These are phyloP conservation scores for Brachyistius frenatus DNA, from an alignment of 2,113 vertebrate species.

Conservation along the genomic window DNA sequence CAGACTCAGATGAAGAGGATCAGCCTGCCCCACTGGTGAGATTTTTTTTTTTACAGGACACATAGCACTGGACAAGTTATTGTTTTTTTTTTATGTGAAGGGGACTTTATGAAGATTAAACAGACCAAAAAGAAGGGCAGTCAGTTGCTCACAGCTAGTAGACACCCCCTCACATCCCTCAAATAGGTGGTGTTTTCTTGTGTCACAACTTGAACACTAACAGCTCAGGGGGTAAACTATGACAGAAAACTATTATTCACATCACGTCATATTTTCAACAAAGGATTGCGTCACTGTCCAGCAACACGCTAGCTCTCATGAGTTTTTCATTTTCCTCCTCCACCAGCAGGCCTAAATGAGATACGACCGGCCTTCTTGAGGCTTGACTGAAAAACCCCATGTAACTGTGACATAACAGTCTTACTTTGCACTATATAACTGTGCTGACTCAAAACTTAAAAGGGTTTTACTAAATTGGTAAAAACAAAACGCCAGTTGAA, in stretches of 20 bases:
- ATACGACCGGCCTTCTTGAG: no score
- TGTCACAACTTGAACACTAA: neutral
- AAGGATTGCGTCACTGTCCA: neutral
- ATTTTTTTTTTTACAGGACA: neutral
- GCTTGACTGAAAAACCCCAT: no score
- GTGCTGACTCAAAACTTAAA: no score
- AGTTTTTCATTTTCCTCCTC: neutral
- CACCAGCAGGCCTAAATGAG: no score
- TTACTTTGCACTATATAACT: no score
- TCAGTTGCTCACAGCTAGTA: no score
- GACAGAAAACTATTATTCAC: neutral
- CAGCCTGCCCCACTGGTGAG: slow-evolving; percentile 87
- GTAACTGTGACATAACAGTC: no score
- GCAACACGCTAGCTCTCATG: neutral
- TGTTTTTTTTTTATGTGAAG: neutral
- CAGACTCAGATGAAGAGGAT: slow-evolving; percentile 89
- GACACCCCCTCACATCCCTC: neutral
- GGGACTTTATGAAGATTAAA: neutral
- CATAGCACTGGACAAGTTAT: no score
- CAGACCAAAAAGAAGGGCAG: no score
- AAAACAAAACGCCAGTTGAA: no score
- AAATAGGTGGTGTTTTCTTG: neutral
- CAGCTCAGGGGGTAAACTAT: no score
- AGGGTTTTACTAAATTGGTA: no score
- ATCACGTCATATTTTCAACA: neutral